These are phyloP conservation scores for Dendrocopos noguchii DNA, from an alignment of 2,113 vertebrate species.

Conservation along the genomic window DNA sequence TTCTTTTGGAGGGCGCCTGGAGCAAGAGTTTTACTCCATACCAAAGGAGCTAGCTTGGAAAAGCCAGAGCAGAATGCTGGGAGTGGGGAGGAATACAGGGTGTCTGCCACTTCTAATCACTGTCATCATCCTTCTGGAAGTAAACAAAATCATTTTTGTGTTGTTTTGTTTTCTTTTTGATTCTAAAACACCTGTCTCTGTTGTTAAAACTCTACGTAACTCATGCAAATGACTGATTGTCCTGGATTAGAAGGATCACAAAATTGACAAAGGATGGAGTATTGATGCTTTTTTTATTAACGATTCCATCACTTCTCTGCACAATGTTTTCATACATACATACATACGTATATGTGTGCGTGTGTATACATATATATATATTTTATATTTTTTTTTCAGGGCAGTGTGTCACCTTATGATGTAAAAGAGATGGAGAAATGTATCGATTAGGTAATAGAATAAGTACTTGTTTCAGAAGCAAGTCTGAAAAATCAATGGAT, in stretches of 20 bases:
- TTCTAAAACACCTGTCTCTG: neutral
- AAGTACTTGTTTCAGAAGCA: neutral
- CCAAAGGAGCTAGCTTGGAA: neutral
- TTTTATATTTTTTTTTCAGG: too few species aligned
- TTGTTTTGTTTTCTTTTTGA: neutral
- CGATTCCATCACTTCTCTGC: neutral
- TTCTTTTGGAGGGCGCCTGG: neutral
- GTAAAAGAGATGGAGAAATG: neutral
- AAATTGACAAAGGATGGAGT: neutral
- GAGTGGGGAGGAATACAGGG: neutral
- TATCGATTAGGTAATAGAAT: neutral
- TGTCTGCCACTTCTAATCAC: neutral
- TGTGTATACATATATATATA: neutral
- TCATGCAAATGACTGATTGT: neutral
- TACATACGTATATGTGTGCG: neutral
- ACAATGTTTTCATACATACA: neutral
- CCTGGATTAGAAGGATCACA: too few species aligned
- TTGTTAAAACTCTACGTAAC: neutral
- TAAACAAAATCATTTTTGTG: neutral
- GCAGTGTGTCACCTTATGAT: neutral
- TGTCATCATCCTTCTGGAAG: neutral
- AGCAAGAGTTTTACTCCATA: neutral
- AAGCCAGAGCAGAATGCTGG: neutral
- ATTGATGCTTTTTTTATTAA: neutral
- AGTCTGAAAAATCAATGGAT: neutral